A percentile compares a stretch with the other conserved stretches of the same genome.
phyloP scores from a whole-genome alignment of 1,140 invertebrate species.

The Helicoverpa armigera region DNA sequence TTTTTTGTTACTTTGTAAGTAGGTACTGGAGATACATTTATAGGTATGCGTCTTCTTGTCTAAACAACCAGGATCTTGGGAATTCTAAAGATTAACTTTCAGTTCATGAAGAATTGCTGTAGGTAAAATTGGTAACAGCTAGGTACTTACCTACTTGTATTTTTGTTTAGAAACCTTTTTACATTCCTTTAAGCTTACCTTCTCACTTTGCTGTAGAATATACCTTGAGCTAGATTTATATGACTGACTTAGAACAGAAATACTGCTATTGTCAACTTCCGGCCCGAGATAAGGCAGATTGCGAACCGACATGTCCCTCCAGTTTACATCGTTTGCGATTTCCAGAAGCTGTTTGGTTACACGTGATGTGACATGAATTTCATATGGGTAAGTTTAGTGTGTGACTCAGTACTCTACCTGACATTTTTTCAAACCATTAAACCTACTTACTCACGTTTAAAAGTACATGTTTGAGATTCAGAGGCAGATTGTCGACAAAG shows the following conservation, averaged over 20 bases:
- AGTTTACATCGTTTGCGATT: conserved; percentile 68
- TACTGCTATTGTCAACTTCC: conserved; percentile 58
- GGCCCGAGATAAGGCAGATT: conserved; percentile 67
- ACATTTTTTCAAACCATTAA: conserved; percentile 51
- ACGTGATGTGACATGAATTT: conserved; percentile 73
- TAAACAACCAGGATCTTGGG: too few species aligned
- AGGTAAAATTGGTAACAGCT: background rate
- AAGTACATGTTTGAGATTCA: conserved; percentile 50
- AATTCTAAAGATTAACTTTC: too few species aligned
- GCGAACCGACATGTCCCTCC: conserved; percentile 66
- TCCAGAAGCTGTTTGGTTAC: conserved; percentile 72
- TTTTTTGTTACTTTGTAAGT: too few species aligned
- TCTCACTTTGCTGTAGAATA: conserved; percentile 42
- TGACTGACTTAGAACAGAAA: conserved; percentile 45
- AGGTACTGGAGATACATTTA: too few species aligned
- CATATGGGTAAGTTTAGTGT: conserved; percentile 48
- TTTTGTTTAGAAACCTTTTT: background rate
- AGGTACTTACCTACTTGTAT: background rate
- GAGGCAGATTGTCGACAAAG: conserved; percentile 51
- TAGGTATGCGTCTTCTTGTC: too few species aligned
- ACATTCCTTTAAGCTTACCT: too few species aligned
- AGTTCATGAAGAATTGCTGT: too few species aligned
- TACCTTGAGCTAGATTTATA: conserved; percentile 38
- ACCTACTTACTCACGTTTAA: conserved; percentile 53
- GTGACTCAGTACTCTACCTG: conserved; percentile 59